Evolutionary conservation across 2,113 vertebrate species (phyloP).

Genomic region (Donacobius atricapilla): DNA sequence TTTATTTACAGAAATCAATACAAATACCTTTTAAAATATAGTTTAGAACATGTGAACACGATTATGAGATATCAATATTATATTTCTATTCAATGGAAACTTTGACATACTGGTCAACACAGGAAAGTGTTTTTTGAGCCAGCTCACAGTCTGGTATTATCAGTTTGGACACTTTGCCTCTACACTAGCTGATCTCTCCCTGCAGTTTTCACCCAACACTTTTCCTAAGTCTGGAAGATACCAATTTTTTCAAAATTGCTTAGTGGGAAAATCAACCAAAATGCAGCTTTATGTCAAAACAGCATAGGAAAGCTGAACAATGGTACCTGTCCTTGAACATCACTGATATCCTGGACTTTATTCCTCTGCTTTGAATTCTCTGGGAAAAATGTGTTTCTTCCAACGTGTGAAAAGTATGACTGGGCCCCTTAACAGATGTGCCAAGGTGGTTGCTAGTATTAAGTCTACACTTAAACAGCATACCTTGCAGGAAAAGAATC

Average conservation of each 20-base stretch:
- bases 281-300: background rate
- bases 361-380: background rate
- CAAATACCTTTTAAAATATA: background rate
- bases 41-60: background rate
- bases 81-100: background rate
- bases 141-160: background rate
- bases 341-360: background rate
- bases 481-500: conserved; percentile 72
- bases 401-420: background rate
- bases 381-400: background rate
- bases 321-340: fast-evolving
- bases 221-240: background rate
- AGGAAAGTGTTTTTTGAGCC: background rate
- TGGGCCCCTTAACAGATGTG: background rate
- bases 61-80: background rate
- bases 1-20: background rate
- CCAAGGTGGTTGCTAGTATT: background rate
- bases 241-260: background rate
- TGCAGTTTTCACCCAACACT: background rate
- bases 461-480: background rate
- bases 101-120: background rate
- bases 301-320: background rate
- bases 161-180: background rate
- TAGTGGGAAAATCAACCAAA: background rate
- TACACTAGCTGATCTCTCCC: background rate